phyloP scores from a whole-genome alignment of 2,113 vertebrate species.

The Peucedramus taeniatus region DNA sequence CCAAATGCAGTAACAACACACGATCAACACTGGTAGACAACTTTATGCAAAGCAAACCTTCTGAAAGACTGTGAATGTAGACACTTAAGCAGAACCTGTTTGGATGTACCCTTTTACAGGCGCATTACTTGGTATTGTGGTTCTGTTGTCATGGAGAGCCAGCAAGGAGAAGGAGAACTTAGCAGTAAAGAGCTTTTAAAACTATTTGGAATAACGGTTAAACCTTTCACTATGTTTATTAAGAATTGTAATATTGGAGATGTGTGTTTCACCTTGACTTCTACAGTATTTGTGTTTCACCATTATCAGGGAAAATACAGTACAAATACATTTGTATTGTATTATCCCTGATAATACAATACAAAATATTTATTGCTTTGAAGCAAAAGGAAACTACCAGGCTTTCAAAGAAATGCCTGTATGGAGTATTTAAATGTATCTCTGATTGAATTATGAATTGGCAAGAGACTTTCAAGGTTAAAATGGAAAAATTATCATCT shows the following conservation, averaged over 20 bases:
- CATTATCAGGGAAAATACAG: too few species aligned
- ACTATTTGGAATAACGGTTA: background rate
- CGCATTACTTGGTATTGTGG: background rate
- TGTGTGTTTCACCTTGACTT: background rate
- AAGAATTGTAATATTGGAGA: background rate
- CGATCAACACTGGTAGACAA: background rate
- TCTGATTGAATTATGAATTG: background rate
- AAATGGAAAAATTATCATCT: conserved; percentile 47
- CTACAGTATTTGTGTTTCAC: background rate
- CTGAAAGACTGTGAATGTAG: background rate
- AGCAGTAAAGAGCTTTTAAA: background rate
- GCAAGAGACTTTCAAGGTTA: conserved; percentile 27
- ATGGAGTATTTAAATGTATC: background rate
- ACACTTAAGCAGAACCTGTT: background rate
- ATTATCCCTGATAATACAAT: background rate
- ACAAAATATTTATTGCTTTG: background rate
- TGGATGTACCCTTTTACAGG: background rate
- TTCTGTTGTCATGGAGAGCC: background rate
- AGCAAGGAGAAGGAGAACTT: background rate
- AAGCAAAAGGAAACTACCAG: background rate
- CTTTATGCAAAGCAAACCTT: background rate
- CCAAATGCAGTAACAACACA: background rate
- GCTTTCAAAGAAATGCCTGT: background rate
- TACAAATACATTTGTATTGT: too few species aligned
- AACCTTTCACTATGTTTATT: background rate